Conservation (phyloP, 2,797 vertebrate species). For the Crocodylus rhombifer region DNA sequence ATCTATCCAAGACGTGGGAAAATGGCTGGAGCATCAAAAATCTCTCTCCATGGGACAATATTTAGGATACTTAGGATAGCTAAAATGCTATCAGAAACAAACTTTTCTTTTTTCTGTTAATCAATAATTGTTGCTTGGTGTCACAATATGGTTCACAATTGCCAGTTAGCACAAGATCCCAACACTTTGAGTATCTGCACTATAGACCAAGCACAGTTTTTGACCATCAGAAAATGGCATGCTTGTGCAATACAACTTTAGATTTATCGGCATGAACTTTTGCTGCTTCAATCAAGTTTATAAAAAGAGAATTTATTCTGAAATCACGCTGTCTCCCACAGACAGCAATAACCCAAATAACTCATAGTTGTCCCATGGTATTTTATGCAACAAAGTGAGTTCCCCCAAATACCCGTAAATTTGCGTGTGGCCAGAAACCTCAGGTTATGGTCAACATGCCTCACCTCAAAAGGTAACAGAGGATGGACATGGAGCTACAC, state of each 20-base stretch:
- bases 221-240: background rate
- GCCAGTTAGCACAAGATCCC: too few species aligned
- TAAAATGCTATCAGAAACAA: too few species aligned
- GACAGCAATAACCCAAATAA: background rate
- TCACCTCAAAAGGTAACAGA: background rate
- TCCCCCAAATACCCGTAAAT: background rate
- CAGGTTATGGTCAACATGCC: background rate
- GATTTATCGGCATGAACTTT: background rate
- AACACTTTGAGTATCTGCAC: too few species aligned
- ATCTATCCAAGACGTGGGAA: too few species aligned
- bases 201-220: background rate
- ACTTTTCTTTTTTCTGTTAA: too few species aligned
- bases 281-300: background rate
- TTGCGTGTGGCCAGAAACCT: background rate
- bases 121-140: too few species aligned
- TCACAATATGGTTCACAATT: too few species aligned
- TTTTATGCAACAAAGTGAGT: fast-evolving
- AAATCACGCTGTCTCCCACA: background rate
- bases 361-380: fast-evolving
- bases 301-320: background rate
- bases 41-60: too few species aligned
- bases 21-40: too few species aligned
- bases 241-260: background rate
- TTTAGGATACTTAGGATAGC: too few species aligned
- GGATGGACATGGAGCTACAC: background rate